phyloP scores from a whole-genome alignment of 2,888 invertebrate genomes.

The Pyrocoelia pectoralis region DNA sequence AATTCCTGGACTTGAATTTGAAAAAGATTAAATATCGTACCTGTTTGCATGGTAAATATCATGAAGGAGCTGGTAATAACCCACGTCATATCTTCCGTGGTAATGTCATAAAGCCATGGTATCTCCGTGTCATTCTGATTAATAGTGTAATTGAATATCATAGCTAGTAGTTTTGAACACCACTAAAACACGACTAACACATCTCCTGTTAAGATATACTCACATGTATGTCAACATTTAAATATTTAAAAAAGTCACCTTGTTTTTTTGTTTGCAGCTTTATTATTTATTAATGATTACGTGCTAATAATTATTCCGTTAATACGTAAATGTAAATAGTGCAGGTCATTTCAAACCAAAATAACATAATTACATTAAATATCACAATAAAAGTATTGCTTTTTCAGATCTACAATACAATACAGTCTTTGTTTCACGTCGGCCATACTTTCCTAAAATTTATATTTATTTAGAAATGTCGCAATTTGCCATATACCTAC shows the following conservation, averaged over 20 bases:
- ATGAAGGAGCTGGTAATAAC: conserved; percentile 89
- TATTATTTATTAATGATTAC: conserved; percentile 35
- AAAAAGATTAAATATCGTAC: conserved; percentile 58
- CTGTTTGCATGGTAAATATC: conserved; percentile 94
- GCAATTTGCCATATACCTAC: too few relatives aligned
- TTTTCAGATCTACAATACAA: too few relatives aligned
- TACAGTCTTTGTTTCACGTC: too few relatives aligned
- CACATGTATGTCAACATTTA: conserved; percentile 41
- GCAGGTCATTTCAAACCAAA: background rate
- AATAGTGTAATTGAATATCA: background rate
- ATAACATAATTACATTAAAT: background rate
- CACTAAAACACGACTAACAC: background rate
- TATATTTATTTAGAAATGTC: too few relatives aligned
- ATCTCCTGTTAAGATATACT: background rate
- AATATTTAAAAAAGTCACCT: conserved; percentile 41
- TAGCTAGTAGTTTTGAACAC: background rate
- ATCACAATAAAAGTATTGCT: too few relatives aligned
- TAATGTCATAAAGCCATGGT: conserved; percentile 64
- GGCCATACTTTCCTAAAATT: too few relatives aligned
- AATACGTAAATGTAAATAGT: background rate
- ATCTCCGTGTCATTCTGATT: conserved; percentile 14
- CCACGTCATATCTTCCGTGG: conserved; percentile 87
- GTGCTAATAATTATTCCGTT: conserved; percentile 2
- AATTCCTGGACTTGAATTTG: too few relatives aligned
- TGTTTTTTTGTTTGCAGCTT: conserved; percentile 25